Conservation (phyloP, 2,888 invertebrate genomes). For the Drosophila sordidapex region DNA sequence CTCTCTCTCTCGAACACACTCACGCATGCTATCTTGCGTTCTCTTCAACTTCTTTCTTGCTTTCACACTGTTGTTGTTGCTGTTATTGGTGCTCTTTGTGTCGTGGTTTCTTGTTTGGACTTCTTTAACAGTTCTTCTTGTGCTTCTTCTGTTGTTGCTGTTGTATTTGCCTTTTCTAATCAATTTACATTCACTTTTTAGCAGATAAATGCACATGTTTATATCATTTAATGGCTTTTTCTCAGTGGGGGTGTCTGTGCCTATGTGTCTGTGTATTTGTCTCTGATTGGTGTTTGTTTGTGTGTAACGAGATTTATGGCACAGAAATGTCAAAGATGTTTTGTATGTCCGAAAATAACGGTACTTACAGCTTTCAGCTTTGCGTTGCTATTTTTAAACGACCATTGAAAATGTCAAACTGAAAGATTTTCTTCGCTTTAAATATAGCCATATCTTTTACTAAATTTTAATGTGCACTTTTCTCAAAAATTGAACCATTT, state of each 20-base stretch:
- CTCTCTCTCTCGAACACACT: not conserved
- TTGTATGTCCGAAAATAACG: constrained; percentile 35
- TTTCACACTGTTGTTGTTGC: constrained; percentile 18
- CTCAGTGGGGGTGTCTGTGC: constrained; percentile 46
- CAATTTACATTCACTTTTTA: constrained; percentile 61
- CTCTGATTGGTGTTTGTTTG: constrained; percentile 4
- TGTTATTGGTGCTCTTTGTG: constrained; percentile 4
- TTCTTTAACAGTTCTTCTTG: not conserved
- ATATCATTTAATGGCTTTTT: constrained; percentile 23
- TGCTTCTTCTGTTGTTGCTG: not conserved
- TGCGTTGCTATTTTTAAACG: constrained; percentile 42
- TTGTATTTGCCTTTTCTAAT: constrained; percentile 44
- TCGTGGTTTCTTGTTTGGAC: constrained; percentile 9
- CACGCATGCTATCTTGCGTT: constrained; percentile 2
- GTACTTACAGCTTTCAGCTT: constrained; percentile 26
- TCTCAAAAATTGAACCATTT: constrained; percentile 50
- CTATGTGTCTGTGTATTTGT: constrained; percentile 9
- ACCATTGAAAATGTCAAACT: constrained; percentile 34
- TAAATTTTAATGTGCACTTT: constrained; percentile 35
- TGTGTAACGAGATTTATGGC: constrained; percentile 63
- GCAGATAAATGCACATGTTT: constrained; percentile 27
- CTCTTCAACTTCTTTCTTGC: not conserved
- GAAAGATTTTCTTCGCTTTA: constrained; percentile 23
- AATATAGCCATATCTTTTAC: constrained; percentile 16
- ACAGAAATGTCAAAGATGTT: constrained; percentile 67